These are phyloP conservation scores for Rhynchomys soricoides DNA, from an alignment of 2,113 vertebrate genomes.

Conservation along the genomic window DNA sequence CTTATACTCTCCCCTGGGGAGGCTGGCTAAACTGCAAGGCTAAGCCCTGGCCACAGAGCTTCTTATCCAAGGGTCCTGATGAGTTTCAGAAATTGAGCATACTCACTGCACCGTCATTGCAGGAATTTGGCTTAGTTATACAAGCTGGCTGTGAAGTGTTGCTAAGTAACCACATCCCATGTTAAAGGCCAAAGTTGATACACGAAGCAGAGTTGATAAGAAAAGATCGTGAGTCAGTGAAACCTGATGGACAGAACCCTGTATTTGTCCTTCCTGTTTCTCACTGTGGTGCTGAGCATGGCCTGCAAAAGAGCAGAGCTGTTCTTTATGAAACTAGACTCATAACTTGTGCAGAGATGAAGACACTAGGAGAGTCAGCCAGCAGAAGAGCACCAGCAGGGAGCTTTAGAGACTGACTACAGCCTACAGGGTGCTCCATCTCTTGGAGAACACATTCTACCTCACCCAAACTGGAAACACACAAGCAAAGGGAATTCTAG, in stretches of 20 bases:
- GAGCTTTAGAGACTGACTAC: background rate
- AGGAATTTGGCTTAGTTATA: background rate
- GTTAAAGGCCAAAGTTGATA: background rate
- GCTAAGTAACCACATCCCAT: background rate
- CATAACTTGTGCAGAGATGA: background rate
- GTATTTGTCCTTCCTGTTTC: background rate
- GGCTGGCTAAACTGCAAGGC: background rate
- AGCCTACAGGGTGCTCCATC: too few relatives aligned
- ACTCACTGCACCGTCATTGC: background rate
- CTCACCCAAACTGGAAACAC: background rate
- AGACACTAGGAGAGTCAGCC: background rate
- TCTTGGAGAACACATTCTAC: background rate
- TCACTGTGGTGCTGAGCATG: background rate
- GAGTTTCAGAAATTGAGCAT: background rate
- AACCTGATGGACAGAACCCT: background rate
- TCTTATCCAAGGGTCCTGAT: background rate
- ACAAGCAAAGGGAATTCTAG: background rate
- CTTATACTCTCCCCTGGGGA: background rate
- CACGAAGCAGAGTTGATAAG: background rate
- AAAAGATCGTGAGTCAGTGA: background rate
- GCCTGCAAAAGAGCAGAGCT: background rate
- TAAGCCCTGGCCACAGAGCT: background rate
- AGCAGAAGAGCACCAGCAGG: background rate
- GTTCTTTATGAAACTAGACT: background rate
- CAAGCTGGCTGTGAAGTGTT: background rate